Evolutionary conservation across 2,113 vertebrate species (phyloP).

Genomic region (Emydura subglobosa): DNA sequence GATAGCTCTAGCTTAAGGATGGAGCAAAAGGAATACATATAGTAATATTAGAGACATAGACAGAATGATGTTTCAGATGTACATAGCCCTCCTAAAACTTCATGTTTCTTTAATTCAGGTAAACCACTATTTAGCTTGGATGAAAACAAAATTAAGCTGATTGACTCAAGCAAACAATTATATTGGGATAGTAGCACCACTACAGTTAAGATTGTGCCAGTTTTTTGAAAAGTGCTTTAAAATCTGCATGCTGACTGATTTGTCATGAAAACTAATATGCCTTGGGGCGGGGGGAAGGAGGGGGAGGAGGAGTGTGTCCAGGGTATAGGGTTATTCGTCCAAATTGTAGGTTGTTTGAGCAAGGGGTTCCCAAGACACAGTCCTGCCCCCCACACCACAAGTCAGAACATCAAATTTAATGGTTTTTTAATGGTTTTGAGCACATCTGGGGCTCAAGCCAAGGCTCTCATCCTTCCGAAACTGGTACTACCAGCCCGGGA

Average conservation of each 20-base stretch:
- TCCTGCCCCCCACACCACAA: neutral
- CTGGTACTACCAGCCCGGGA: neutral
- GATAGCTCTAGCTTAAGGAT: neutral
- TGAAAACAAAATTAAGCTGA: neutral
- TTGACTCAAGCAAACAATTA: neutral
- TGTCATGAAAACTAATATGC: neutral
- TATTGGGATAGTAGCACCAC: neutral
- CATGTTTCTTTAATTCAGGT: neutral
- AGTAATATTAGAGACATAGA: neutral
- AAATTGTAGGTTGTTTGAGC: neutral
- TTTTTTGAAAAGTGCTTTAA: neutral
- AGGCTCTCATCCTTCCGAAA: neutral
- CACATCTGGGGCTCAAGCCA: neutral
- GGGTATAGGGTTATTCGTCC: neutral
- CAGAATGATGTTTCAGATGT: neutral
- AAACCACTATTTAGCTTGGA: neutral
- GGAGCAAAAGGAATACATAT: neutral
- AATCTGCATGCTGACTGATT: neutral
- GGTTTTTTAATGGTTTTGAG: neutral
- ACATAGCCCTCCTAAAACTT: neutral
- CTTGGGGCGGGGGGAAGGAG: neutral
- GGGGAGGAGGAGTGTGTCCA: neutral
- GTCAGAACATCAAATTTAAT: neutral
- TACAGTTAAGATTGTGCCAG: neutral
- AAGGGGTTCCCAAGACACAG: neutral